Evolutionary conservation across 2,888 invertebrate genomes (phyloP).

Genomic region (Drosophila tripunctata): DNA sequence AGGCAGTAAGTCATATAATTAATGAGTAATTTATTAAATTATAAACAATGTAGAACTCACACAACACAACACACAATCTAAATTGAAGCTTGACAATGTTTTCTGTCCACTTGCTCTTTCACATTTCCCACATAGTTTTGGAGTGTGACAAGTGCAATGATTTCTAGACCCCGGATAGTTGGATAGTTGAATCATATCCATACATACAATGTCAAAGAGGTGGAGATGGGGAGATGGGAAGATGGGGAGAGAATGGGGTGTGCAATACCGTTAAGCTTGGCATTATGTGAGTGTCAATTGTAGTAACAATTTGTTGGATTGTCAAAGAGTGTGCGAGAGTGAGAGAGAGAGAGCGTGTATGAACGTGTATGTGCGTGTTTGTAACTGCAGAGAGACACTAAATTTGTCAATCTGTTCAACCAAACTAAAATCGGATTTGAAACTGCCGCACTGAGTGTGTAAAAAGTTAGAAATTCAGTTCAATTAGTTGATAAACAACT

Average conservation of each 20-base stretch:
- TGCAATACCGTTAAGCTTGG: constrained; percentile 18
- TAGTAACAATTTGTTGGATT: constrained; percentile 70
- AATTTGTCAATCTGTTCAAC: constrained; percentile 41
- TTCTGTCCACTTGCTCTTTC: constrained; percentile 33
- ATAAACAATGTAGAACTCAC: constrained; percentile 63
- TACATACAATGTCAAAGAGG: too few species aligned
- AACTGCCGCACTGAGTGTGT: constrained; percentile 5
- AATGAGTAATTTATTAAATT: constrained; percentile 78
- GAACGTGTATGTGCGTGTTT: constrained; percentile 4
- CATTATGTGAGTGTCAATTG: constrained; percentile 65
- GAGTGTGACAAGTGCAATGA: constrained; percentile 64
- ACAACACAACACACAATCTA: constrained; percentile 52
- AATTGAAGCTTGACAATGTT: constrained; percentile 55
- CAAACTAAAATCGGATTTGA: constrained; percentile 4
- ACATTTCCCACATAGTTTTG: constrained; percentile 45
- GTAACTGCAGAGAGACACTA: constrained; percentile 37
- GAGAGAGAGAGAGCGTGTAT: neutral
- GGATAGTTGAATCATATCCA: constrained; percentile 14
- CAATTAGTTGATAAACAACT: constrained; percentile 37
- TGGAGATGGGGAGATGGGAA: neutral
- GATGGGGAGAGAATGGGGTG: neutral
- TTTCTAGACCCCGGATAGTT: constrained; percentile 53
- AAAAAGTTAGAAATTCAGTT: constrained; percentile 41
- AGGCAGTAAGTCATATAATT: constrained; percentile 64
- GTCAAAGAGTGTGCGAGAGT: constrained; percentile 31